Percentiles rank a stretch among this genome's conserved stretches.
phyloP scores from a whole-genome alignment of 2,797 vertebrate genomes.

The Dryobates pubescens region DNA sequence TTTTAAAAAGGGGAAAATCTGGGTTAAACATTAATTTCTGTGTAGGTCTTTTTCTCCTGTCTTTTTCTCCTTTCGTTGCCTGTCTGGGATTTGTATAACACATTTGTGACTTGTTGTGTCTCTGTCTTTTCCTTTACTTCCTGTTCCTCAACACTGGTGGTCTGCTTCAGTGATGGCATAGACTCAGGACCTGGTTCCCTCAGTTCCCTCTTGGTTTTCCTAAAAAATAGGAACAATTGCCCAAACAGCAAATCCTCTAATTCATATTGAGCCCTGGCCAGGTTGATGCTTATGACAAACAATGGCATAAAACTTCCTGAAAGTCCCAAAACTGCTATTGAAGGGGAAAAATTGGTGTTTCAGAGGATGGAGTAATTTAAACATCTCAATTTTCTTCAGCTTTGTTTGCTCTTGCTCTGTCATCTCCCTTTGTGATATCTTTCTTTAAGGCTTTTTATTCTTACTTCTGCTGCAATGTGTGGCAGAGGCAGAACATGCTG shows the following conservation, averaged over 20 bases:
- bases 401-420: neutral
- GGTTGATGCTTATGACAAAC: neutral
- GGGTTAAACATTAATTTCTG: neutral
- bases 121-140: neutral
- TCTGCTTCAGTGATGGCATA: neutral
- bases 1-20: neutral
- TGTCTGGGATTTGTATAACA: neutral
- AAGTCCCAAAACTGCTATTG: neutral
- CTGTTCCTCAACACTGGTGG: neutral
- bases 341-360: neutral
- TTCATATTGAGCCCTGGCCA: neutral
- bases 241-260: neutral
- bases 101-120: neutral
- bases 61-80: neutral
- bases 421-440: neutral
- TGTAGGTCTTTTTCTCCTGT: neutral
- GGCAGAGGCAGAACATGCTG: neutral
- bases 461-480: neutral
- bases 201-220: neutral
- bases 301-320: neutral
- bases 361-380: neutral
- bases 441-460: constrained; percentile 12
- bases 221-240: neutral
- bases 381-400: neutral
- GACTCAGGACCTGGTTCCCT: neutral